Evolutionary conservation across 2,888 invertebrate genomes (phyloP).

Genomic region (Diadegma fenestrale): DNA sequence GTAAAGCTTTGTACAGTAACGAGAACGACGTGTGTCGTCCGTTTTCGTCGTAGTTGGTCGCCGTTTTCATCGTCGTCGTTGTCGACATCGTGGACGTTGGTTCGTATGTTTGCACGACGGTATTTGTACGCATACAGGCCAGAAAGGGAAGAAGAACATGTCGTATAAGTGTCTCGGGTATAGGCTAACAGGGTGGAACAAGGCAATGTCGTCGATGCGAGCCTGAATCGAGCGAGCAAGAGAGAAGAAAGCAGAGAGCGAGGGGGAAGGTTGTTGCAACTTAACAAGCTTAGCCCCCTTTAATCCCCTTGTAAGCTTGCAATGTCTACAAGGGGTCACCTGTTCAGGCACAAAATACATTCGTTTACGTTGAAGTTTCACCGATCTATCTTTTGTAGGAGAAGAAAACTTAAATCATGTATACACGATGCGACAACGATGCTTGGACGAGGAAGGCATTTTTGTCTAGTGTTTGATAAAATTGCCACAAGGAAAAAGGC

Average conservation of each 20-base stretch:
- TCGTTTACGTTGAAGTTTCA: constrained; percentile 79
- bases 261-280: constrained; percentile 81
- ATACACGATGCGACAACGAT: background rate
- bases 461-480: background rate
- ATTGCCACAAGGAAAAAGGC: background rate
- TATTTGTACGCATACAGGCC: constrained; percentile 34
- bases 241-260: constrained; percentile 31
- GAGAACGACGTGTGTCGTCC: constrained; percentile 30
- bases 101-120: constrained; percentile 36
- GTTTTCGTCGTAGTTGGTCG: constrained; percentile 5
- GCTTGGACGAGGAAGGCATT: background rate
- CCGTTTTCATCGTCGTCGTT: constrained; percentile 27
- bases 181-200: constrained; percentile 47
- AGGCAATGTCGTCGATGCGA: constrained; percentile 60
- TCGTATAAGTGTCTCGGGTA: constrained; percentile 59
- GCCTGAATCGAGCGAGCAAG: constrained; percentile 52
- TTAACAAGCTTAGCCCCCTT: constrained; percentile 84
- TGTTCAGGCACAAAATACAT: constrained; percentile 84
- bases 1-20: constrained; percentile 25
- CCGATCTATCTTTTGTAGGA: constrained; percentile 48
- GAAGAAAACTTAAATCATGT: constrained; percentile 44
- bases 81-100: constrained; percentile 34
- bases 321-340: constrained; percentile 85
- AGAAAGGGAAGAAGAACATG: constrained; percentile 55
- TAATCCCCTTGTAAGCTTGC: constrained; percentile 84